Conservation (phyloP, 2,888 invertebrate species). For the Drepanosiphum platanoidis region DNA sequence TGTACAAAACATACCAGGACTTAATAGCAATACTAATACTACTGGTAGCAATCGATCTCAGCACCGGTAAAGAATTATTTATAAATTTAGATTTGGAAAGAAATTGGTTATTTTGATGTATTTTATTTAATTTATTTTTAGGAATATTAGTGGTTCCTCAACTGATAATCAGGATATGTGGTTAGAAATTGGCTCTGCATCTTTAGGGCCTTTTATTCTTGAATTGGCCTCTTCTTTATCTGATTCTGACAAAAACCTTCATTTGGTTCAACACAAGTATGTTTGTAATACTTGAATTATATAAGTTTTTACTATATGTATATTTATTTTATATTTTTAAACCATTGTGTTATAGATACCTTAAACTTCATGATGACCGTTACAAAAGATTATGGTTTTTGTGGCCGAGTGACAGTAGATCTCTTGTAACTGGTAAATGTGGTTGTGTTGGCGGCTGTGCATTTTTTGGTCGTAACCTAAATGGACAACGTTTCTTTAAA, state of each 20-base stretch:
- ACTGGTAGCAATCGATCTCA: conserved; percentile 73
- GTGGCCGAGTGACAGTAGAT: conserved; percentile 79
- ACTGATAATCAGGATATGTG: conserved; percentile 76
- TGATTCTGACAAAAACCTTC: conserved; percentile 79
- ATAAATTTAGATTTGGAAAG: conserved; percentile 1
- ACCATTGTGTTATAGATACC: conserved; percentile 69
- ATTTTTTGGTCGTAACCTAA: conserved; percentile 93
- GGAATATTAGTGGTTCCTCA: conserved; percentile 43
- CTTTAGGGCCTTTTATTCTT: conserved; percentile 88
- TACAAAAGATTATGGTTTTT: conserved; percentile 92
- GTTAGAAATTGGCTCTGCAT: conserved; percentile 91
- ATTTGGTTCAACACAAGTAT: conserved; percentile 82
- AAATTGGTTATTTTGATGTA: conserved; percentile 30
- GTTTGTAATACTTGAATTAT: conserved; percentile 52
- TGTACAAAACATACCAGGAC: conserved; percentile 61
- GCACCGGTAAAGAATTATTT: conserved; percentile 63
- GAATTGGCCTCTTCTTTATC: conserved; percentile 89
- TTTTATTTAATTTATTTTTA: conserved; percentile 48
- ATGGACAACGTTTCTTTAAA: conserved; percentile 88
- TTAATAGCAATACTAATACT: conserved; percentile 75
- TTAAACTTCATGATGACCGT: conserved; percentile 84
- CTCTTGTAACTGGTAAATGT: conserved; percentile 77
- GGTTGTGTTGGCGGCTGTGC: conserved; percentile 95
- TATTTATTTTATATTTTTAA: neutral
- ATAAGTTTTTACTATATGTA: neutral